Evolutionary conservation across 2,888 invertebrate genomes (phyloP).

Genomic region (Leistus spinibarbis): DNA sequence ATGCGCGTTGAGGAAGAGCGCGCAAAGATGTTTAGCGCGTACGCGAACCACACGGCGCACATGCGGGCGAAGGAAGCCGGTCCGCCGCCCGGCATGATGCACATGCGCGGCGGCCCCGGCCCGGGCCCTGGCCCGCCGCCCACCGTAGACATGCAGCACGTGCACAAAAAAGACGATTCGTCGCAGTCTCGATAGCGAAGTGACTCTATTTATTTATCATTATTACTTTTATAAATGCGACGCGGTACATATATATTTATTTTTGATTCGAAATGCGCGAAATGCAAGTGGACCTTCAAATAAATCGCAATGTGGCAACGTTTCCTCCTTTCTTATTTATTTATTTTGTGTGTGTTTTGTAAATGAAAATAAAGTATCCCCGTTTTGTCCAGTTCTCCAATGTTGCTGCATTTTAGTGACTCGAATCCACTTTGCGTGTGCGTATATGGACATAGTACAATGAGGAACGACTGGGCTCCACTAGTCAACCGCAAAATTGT

Average conservation of each 20-base stretch:
- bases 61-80: conserved; percentile 61
- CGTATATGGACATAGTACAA: not conserved
- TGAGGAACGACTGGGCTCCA: conserved; percentile 21
- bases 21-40: conserved; percentile 75
- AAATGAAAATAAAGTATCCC: not conserved
- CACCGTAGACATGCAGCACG: conserved; percentile 53
- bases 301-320: no score
- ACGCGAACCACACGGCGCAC: conserved; percentile 67
- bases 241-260: conserved; percentile 29
- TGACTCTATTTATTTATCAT: not conserved
- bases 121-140: conserved; percentile 61
- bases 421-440: not conserved
- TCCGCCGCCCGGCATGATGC: conserved; percentile 56
- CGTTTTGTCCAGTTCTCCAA: not conserved
- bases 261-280: conserved; percentile 34
- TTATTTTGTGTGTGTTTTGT: not conserved
- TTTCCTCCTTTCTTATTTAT: not conserved
- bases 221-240: conserved; percentile 2
- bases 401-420: not conserved
- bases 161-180: conserved; percentile 65
- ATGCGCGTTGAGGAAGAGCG: conserved; percentile 80
- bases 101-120: conserved; percentile 61
- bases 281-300: conserved; percentile 35
- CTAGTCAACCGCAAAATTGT: conserved; percentile 34
- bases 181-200: conserved; percentile 62